Evolutionary conservation across 2,797 vertebrate species (phyloP).

Genomic region (Glossophaga mutica): DNA sequence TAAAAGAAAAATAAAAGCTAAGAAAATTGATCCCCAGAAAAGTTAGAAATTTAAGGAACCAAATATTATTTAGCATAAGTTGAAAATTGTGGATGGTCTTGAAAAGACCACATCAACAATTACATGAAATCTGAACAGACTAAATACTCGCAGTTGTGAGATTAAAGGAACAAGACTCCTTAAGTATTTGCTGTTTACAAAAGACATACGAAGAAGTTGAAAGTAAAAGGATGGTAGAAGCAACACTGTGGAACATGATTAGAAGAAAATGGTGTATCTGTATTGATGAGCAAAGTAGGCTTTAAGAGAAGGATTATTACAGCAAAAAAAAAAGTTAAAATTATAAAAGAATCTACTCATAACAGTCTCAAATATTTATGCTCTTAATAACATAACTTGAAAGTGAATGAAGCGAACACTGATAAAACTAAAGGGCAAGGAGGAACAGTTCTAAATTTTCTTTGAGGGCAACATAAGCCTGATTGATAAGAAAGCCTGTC

Average conservation of each 20-base stretch:
- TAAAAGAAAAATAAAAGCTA: background rate
- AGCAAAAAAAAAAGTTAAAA: background rate
- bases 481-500: background rate
- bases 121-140: background rate
- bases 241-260: background rate
- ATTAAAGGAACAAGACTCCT: background rate
- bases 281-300: background rate
- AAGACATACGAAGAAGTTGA: background rate
- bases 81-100: background rate
- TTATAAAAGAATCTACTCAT: background rate
- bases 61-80: background rate
- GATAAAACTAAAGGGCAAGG: background rate
- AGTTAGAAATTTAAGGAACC: background rate
- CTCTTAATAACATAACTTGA: background rate
- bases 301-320: background rate
- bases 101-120: background rate
- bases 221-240: background rate
- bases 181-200: background rate
- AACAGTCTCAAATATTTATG: background rate
- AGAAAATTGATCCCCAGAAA: background rate
- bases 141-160: background rate
- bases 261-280: background rate
- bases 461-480: background rate
- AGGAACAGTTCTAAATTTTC: background rate
- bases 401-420: background rate